Conservation (phyloP, 2,797 vertebrate genomes). For the Acipenser transmontanus region DNA sequence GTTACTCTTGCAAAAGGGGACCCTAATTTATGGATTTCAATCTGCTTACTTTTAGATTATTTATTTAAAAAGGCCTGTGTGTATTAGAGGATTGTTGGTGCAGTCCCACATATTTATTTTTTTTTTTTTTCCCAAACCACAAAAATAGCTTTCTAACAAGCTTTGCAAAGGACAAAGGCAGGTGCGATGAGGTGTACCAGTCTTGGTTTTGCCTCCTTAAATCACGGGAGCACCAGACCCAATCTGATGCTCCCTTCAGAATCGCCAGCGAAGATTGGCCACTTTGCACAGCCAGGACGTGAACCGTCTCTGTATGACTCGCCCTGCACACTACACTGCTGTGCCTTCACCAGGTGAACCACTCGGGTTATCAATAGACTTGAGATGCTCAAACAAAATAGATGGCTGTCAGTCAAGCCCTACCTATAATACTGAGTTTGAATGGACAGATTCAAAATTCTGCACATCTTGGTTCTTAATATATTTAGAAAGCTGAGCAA, state of each 20-base stretch:
- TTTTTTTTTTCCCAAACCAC: not conserved
- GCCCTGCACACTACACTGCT: no score
- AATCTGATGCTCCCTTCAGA: not conserved
- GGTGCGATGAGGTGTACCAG: constrained; percentile 8
- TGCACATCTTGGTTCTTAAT: no score
- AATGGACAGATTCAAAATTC: no score
- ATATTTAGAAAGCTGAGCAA: no score
- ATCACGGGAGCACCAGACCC: constrained; percentile 8
- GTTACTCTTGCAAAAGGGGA: constrained; percentile 11
- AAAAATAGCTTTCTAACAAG: constrained; percentile 13
- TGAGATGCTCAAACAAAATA: no score
- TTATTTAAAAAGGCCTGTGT: constrained; percentile 4
- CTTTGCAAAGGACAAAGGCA: no score
- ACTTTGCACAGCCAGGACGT: constrained; percentile 1
- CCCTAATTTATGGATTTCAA: constrained; percentile 23
- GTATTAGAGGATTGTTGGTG: not conserved
- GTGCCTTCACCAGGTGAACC: no score
- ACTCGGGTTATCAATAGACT: no score
- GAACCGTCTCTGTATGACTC: not conserved
- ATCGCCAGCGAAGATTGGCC: not conserved
- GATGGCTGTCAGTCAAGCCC: no score
- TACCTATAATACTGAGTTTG: no score
- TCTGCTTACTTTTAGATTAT: constrained; percentile 18
- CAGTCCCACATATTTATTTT: not conserved
- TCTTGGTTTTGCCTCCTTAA: constrained; percentile 13